Evolutionary conservation across 1,140 invertebrate species (phyloP), one percentile per base, ranked within the genome.

Genomic region (Rhagoletis zephyria): DNA sequence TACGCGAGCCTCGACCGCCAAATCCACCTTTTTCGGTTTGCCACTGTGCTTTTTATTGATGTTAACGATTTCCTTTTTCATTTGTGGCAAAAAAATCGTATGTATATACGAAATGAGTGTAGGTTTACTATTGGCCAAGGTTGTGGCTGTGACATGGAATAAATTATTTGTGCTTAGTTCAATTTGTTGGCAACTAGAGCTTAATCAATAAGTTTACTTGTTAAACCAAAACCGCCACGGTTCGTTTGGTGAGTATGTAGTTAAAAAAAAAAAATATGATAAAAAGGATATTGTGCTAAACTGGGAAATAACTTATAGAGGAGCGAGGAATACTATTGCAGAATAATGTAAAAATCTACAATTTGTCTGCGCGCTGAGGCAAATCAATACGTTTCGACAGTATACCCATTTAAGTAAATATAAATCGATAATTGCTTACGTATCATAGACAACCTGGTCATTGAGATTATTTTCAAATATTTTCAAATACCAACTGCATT

Each of bases 1-100:
- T 42, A 9, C 3, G 56, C 45, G 40, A 5, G 6, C 16, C 6
- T 56, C 5, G 16, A 63, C 61, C 61, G 12, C 12, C 61, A 63
- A 4, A 1, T 63, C 74, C 14, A 51, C 7, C 0, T 63, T 16
- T 59, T 81, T 56, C 19, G 5, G 4, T 74, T 74, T 16, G 4
- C 48, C 74, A 56, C 42, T 81, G 7, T 81, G 45, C 74, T 9
- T 56, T 81, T 81, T 81, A 81, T 81, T 59, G 48, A 59, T 81
- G 74, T 59, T 59, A 81, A 5, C 51, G 30, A 81, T 56, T 56
- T 19, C 16, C 74, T 4, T 30, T 81, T 19, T 81, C 48, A 56
- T 81, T 19, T 10, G 48, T 51, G n/a, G 45, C 48, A 19, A n/a
- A 9, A n/a, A 9, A n/a, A n/a, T 81, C 56, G 42, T 12, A 30